These are phyloP conservation scores for Gephyroberyx darwinii DNA, from an alignment of 2,797 vertebrate genomes.

Conservation along the genomic window DNA sequence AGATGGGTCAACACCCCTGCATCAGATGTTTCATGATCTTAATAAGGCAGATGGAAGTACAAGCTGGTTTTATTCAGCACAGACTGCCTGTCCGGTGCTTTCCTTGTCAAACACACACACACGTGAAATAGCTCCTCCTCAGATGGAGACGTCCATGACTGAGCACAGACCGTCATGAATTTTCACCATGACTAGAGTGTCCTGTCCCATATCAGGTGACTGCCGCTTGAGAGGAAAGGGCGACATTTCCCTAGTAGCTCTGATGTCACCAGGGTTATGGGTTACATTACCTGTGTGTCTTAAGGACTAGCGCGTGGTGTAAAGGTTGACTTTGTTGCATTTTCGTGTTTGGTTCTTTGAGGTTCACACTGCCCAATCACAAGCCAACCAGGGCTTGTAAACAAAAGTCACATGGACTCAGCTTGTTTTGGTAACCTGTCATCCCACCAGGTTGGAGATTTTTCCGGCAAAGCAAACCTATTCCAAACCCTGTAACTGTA, in stretches of 20 bases:
- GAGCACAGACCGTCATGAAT: constrained; percentile 17
- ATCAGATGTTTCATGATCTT: constrained; percentile 4
- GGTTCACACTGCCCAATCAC: too few species aligned
- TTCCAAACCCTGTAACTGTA: too few species aligned
- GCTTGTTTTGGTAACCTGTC: too few species aligned
- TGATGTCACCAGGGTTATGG: constrained; percentile 13
- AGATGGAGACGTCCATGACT: constrained; percentile 12
- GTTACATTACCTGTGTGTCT: not conserved
- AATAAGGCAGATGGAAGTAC: constrained; percentile 47
- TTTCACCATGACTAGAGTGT: constrained; percentile 10
- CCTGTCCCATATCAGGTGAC: constrained; percentile 58
- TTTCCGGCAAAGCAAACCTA: too few species aligned
- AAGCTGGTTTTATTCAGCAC: constrained; percentile 28
- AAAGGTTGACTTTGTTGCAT: too few species aligned
- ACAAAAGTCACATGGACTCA: too few species aligned
- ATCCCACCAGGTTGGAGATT: too few species aligned
- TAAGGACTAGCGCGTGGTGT: too few species aligned
- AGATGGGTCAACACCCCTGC: not conserved
- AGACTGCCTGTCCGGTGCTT: constrained; percentile 25
- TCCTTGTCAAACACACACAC: not conserved
- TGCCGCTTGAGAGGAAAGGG: constrained; percentile 62
- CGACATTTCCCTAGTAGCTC: constrained; percentile 68
- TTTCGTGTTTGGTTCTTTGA: too few species aligned
- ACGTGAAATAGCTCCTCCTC: not conserved
- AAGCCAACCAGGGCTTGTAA: too few species aligned